phyloP scores from a whole-genome alignment of 2,888 invertebrate species.

The Cerastis leucographa region DNA sequence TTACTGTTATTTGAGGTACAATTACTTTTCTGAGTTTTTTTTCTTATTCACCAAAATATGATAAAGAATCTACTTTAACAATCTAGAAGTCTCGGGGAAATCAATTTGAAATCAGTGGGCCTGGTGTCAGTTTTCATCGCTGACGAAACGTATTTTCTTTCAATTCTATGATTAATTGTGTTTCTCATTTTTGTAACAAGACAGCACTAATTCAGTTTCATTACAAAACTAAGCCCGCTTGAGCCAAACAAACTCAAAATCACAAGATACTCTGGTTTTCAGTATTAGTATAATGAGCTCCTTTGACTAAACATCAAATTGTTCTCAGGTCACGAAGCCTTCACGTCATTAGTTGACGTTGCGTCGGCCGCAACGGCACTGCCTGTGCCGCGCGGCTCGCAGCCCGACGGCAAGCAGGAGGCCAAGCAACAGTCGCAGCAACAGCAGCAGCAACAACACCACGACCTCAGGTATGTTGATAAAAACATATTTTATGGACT shows the following conservation, averaged over 20 bases:
- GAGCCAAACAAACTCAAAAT: background rate
- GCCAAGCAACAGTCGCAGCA: slow-evolving; percentile 78
- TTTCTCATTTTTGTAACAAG: too few species aligned
- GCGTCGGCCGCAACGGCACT: slow-evolving; percentile 97
- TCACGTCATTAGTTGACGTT: slow-evolving; percentile 96
- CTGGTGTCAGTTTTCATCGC: too few species aligned
- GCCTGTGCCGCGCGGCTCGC: slow-evolving; percentile 93
- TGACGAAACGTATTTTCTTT: too few species aligned
- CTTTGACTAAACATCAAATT: background rate
- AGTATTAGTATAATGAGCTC: background rate
- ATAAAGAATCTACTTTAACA: too few species aligned
- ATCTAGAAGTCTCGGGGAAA: too few species aligned
- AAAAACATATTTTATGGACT: background rate
- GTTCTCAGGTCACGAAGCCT: slow-evolving; percentile 94
- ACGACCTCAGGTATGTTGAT: slow-evolving; percentile 55
- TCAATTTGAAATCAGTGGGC: too few species aligned
- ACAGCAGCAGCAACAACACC: slow-evolving; percentile 79
- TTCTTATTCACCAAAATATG: too few species aligned
- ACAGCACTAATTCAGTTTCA: too few species aligned
- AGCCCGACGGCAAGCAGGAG: slow-evolving; percentile 74
- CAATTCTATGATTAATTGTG: too few species aligned
- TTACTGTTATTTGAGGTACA: background rate
- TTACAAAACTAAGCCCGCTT: background rate
- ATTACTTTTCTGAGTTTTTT: background rate
- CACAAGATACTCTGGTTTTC: background rate